A percentile compares a stretch with the other conserved stretches of the same genome.
Evolutionary conservation across 2,888 invertebrate genomes (phyloP).

Genomic region (Heliconius ismenius): DNA sequence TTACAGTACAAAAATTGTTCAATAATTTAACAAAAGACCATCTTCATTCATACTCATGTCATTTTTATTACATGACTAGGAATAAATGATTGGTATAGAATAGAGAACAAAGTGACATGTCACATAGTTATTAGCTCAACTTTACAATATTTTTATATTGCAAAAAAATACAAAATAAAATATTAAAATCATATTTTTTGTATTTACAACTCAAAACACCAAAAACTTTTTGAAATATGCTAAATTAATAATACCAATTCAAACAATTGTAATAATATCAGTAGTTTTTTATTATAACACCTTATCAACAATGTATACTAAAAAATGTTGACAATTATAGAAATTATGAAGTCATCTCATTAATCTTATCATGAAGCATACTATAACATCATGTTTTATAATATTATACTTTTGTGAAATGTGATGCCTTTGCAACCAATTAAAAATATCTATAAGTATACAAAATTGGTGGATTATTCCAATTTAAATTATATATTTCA

Average conservation of each 20-base stretch:
- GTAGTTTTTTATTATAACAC: not conserved
- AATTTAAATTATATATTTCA: not conserved
- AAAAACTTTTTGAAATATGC: not conserved
- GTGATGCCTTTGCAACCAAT: not conserved
- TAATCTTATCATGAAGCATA: constrained; percentile 8
- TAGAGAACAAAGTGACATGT: not conserved
- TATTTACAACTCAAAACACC: not conserved
- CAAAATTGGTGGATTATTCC: not conserved
- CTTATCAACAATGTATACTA: constrained; percentile 12
- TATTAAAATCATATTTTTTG: not conserved
- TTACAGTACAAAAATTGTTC: not conserved
- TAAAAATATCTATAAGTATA: not conserved
- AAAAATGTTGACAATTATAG: not conserved
- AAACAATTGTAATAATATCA: not conserved
- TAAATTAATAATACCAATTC: not conserved
- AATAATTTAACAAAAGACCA: not conserved
- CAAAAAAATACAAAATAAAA: not conserved
- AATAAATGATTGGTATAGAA: not conserved
- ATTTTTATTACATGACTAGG: no score
- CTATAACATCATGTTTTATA: constrained; percentile 7
- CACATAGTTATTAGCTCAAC: not conserved
- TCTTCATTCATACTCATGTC: no score
- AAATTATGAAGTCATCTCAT: constrained; percentile 15
- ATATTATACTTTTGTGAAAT: not conserved
- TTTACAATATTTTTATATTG: no score